Conservation (phyloP, 53 echinoderm and acorn worm genomes). For the Paracentrotus lividus region DNA sequence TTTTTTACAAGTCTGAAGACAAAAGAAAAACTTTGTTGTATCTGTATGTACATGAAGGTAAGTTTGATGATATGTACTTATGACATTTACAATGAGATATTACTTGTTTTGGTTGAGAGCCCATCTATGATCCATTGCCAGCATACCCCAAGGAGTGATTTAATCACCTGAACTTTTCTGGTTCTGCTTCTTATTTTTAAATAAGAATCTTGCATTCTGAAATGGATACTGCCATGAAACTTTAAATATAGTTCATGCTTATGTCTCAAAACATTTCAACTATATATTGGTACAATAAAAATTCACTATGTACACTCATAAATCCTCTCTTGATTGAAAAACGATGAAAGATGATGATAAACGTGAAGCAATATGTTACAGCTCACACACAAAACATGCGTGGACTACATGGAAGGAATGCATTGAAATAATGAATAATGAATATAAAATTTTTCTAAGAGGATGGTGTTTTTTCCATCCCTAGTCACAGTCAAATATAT, state of each 20-base stretch:
- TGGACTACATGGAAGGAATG: slow-evolving; percentile 66
- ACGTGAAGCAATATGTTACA: slow-evolving; percentile 62
- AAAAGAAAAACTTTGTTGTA: slow-evolving; percentile 7
- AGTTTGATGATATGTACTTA: slow-evolving; percentile 16
- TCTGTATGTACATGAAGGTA: slow-evolving; percentile 23
- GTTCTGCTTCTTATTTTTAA: too few species aligned
- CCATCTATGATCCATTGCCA: neutral
- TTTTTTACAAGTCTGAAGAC: slow-evolving; percentile 6
- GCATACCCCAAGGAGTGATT: neutral
- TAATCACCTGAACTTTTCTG: neutral
- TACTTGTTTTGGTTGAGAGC: neutral
- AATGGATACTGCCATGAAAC: neutral
- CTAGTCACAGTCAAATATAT: slow-evolving; percentile 8
- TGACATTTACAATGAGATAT: slow-evolving; percentile 9
- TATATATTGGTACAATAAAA: slow-evolving; percentile 50
- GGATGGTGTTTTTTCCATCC: neutral
- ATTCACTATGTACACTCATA: slow-evolving; percentile 62
- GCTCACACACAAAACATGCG: slow-evolving; percentile 63
- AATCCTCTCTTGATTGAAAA: slow-evolving; percentile 14
- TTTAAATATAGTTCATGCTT: neutral
- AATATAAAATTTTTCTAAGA: slow-evolving; percentile 20
- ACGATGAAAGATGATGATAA: slow-evolving; percentile 34
- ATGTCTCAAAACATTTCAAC: neutral
- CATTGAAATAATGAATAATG: slow-evolving; percentile 63
- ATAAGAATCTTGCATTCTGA: slow-evolving; percentile 6